These are phyloP conservation scores for Dendroctonus valens DNA, from an alignment of 1,140 invertebrate genomes.

Conservation along the genomic window DNA sequence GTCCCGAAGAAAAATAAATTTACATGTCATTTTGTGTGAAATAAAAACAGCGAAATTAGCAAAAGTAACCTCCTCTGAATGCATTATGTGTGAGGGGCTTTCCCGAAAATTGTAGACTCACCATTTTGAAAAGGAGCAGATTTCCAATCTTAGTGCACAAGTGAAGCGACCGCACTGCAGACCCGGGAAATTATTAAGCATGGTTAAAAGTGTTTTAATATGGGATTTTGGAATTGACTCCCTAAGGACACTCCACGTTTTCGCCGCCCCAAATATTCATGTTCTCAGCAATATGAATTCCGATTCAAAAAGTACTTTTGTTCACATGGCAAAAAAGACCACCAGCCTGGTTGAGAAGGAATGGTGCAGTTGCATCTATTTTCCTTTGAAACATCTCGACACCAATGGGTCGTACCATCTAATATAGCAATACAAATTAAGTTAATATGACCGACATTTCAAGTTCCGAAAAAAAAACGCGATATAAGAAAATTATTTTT, in stretches of 20 bases:
- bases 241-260: constrained; percentile 91
- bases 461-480: neutral
- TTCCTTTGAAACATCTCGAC: constrained; percentile 61
- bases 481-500: no score
- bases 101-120: constrained; percentile 96
- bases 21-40: constrained; percentile 65
- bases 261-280: constrained; percentile 95
- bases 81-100: constrained; percentile 90
- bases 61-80: constrained; percentile 73
- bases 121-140: constrained; percentile 95
- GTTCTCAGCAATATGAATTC: constrained; percentile 84
- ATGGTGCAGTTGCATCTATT: constrained; percentile 69
- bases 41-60: no score
- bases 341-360: constrained; percentile 91
- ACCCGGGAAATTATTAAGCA: constrained; percentile 49
- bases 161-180: constrained; percentile 98
- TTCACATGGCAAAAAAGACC: constrained; percentile 92
- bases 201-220: neutral
- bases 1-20: no score
- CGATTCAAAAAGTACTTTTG: constrained; percentile 89
- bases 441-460: neutral
- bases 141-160: constrained; percentile 90
- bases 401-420: constrained; percentile 69
- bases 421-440: neutral
- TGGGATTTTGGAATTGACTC: neutral